phyloP scores from a whole-genome alignment of 2,113 vertebrate species.

The Lepus americanus region DNA sequence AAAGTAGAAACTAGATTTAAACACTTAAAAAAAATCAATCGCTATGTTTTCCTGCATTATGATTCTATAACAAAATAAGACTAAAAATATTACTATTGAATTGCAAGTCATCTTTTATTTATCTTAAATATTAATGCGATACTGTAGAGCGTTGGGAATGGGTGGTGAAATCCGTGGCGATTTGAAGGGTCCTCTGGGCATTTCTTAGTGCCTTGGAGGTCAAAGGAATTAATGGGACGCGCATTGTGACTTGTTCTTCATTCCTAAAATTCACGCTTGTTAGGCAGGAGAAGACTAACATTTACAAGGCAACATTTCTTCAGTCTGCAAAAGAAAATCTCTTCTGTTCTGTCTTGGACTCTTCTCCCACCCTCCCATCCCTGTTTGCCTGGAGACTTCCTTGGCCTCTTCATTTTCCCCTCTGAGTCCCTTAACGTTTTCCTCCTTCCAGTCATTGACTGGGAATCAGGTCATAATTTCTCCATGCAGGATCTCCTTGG shows the following conservation, averaged over 20 bases:
- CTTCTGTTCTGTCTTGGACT: slow-evolving; percentile 31
- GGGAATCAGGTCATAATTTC: background rate
- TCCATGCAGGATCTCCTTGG: slow-evolving; percentile 18
- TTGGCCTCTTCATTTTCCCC: slow-evolving; percentile 17
- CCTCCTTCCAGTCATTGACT: background rate
- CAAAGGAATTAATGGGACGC: background rate
- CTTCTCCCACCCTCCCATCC: background rate
- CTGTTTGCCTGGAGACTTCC: slow-evolving; percentile 29
- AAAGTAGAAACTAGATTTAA: slow-evolving; percentile 58
- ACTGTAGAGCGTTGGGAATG: background rate
- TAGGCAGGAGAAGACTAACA: background rate
- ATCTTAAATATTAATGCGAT: slow-evolving; percentile 41
- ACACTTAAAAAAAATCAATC: slow-evolving; percentile 48
- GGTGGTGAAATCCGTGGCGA: background rate
- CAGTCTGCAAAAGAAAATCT: slow-evolving; percentile 44
- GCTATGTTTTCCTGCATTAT: slow-evolving; percentile 37
- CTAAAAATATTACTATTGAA: slow-evolving; percentile 45
- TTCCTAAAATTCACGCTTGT: background rate
- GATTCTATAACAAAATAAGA: slow-evolving; percentile 16
- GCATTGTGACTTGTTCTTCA: background rate
- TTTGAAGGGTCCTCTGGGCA: background rate
- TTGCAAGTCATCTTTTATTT: slow-evolving; percentile 52
- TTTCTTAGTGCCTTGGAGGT: background rate
- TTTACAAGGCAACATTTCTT: slow-evolving; percentile 28
- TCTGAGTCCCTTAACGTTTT: slow-evolving; percentile 21